Evolutionary conservation across 2,888 invertebrate species (phyloP), one percentile per base, ranked within the genome.

Genomic region (Achlya flavicornis): DNA sequence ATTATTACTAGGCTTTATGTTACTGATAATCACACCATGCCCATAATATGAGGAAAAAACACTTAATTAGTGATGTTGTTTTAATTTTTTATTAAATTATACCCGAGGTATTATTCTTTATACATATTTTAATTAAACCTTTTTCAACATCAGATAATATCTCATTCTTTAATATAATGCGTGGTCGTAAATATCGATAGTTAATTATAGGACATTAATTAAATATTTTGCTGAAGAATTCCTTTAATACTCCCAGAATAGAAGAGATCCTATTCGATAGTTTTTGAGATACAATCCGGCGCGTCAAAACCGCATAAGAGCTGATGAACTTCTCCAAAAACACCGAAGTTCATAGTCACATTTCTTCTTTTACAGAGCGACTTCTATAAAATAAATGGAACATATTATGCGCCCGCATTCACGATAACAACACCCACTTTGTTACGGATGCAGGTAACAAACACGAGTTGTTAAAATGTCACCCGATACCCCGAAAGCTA

Each of bases 311-410:
- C 38, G 64, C 61, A 61, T 57, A 61, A 67, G 62, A 67, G 64
- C 70, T 66, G 70, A 62, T 66, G 72, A 66, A 66, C 57, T 61
- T 66, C 64, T 61, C 43, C 63, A 65, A 63, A 41, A 43, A 66
- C 66, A 70, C 66, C 65, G 75, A 72, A 69, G 77, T 74, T 72
- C 72, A 77, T 74, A 60, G 60, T 26, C 60, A 71, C 71, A 72
- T 83, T 90, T 90, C 82, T 90, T 92, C 77, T 89, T 92, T 93
- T 92, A 64, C 93, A 93, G 93, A 93, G 92, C 71, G 92, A 93
- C 93, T 93, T 93, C 93, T 92, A 93, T 93, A 93, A 90, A 92
- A 87, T 92, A 80, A 93, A 93, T 78, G 93, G 90, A 80, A 89
- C 92, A 73, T 90, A 86, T 87, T 89, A 89, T 84, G 84, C 87